phyloP scores from a whole-genome alignment of 2,888 invertebrate species.

The Entomobrya multifasciata region DNA sequence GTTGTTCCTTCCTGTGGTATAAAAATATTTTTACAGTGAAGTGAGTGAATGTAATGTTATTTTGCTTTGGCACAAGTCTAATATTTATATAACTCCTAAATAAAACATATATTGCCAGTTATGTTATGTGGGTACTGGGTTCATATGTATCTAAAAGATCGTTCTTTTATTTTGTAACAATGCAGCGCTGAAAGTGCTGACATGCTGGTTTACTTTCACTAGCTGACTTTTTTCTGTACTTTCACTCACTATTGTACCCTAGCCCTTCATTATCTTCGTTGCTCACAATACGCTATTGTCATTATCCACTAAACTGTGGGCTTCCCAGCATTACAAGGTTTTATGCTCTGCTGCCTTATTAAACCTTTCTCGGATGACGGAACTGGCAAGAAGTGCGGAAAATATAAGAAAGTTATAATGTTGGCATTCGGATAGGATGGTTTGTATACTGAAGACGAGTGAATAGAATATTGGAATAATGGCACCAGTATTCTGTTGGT shows the following conservation, averaged over 20 bases:
- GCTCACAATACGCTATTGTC: conserved; percentile 2
- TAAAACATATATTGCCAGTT: too few relatives aligned
- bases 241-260: background rate
- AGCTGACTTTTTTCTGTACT: conserved; percentile 16
- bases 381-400: background rate
- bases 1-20: background rate
- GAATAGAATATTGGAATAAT: conserved; percentile 7
- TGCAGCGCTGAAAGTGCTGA: background rate
- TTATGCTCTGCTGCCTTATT: background rate
- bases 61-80: conserved; percentile 10
- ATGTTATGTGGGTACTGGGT: background rate
- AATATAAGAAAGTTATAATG: background rate
- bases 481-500: background rate
- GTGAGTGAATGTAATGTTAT: too few relatives aligned
- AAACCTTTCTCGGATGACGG: conserved; percentile 4
- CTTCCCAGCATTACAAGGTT: background rate
- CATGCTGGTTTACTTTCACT: background rate
- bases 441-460: background rate
- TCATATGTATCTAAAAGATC: background rate
- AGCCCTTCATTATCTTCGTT: conserved; percentile 22
- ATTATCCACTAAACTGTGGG: background rate
- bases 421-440: too few relatives aligned
- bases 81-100: too few relatives aligned
- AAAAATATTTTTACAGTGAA: background rate
- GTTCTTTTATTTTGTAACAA: background rate